Evolutionary conservation across 2,888 invertebrate species (phyloP).

Genomic region (Emmelina monodactyla): DNA sequence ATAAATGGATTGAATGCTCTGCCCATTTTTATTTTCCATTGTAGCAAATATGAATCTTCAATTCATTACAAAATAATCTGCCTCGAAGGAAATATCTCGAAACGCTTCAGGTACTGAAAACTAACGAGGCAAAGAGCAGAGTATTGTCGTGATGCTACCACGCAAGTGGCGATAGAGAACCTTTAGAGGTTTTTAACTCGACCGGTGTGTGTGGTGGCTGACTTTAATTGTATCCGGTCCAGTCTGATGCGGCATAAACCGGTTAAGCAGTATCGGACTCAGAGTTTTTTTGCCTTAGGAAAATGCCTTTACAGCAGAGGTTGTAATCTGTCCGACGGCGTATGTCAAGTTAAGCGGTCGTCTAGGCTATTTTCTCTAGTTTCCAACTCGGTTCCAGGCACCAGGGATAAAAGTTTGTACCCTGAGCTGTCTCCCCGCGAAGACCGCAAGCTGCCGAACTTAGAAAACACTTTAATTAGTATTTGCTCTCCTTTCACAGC

Average conservation of each 20-base stretch:
- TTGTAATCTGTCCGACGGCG: conserved; percentile 20
- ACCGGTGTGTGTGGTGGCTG: conserved; percentile 39
- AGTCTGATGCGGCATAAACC: too few species aligned
- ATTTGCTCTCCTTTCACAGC: conserved; percentile 23
- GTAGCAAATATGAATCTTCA: too few species aligned
- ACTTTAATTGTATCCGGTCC: conserved; percentile 58
- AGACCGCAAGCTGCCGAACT: conserved; percentile 31
- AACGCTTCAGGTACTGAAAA: too few species aligned
- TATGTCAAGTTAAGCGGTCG: conserved; percentile 21
- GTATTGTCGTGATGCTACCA: conserved; percentile 29
- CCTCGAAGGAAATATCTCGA: too few species aligned
- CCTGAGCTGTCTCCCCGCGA: conserved; percentile 28
- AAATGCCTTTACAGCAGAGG: conserved; percentile 17
- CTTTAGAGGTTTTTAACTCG: conserved; percentile 45
- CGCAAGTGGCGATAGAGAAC: conserved; percentile 48
- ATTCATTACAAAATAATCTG: too few species aligned
- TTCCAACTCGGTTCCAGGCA: conserved; percentile 23
- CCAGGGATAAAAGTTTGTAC: conserved; percentile 36
- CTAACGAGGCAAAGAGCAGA: conserved; percentile 14
- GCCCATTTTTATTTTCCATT: too few species aligned
- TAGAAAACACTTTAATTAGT: conserved; percentile 43
- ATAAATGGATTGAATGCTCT: too few species aligned
- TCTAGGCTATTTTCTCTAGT: conserved; percentile 25
- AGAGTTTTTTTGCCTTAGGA: conserved; percentile 23
- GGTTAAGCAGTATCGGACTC: too few species aligned